These are phyloP conservation scores for Sarcophaga peregrina DNA, from an alignment of 1,140 invertebrate genomes.

Conservation along the genomic window DNA sequence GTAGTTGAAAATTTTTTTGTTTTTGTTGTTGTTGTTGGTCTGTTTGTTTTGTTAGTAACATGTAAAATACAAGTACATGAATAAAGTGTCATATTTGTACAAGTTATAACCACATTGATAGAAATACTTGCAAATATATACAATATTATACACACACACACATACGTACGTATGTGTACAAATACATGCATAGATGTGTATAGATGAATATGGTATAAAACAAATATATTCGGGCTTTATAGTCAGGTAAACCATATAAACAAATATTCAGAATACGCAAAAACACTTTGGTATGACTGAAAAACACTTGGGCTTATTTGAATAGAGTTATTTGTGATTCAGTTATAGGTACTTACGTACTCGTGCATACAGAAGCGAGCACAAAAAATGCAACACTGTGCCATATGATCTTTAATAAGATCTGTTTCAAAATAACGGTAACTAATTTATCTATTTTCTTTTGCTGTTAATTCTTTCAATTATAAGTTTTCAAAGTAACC, in stretches of 20 bases:
- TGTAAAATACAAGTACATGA: constrained; percentile 23
- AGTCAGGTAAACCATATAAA: constrained; percentile 28
- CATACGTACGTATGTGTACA: not conserved
- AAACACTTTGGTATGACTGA: not conserved
- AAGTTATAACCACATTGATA: not conserved
- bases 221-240: not conserved
- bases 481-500: too few relatives aligned
- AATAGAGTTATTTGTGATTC: not conserved
- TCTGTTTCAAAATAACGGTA: too few relatives aligned
- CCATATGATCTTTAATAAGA: too few relatives aligned
- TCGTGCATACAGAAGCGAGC: too few relatives aligned
- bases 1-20: not conserved
- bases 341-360: too few relatives aligned
- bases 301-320: not conserved
- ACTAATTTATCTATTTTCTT: too few relatives aligned
- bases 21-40: not conserved
- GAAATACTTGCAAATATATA: not conserved
- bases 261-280: constrained; percentile 24
- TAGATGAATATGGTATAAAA: not conserved
- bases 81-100: constrained; percentile 11
- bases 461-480: too few relatives aligned
- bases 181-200: not conserved
- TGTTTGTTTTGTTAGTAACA: constrained; percentile 26
- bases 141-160: not conserved
- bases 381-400: too few relatives aligned